Conservation (phyloP, 2,888 invertebrate species). For the Teleiodes luculella region DNA sequence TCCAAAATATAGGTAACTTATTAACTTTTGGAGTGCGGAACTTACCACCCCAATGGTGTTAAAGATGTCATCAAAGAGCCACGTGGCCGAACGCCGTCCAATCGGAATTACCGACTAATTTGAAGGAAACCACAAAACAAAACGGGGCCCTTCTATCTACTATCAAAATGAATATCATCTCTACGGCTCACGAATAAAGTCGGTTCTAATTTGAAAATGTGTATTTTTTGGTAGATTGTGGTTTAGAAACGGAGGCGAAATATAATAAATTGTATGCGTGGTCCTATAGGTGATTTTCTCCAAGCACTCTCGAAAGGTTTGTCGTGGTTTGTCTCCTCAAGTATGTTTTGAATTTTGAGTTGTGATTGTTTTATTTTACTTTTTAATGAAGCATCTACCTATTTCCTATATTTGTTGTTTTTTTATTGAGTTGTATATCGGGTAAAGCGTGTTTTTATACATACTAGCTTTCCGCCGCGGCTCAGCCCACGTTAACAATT, state of each 20-base stretch:
- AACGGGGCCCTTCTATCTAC: slow-evolving; percentile 22
- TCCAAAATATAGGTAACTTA: background rate
- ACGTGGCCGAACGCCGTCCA: slow-evolving; percentile 36
- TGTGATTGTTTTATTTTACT: background rate
- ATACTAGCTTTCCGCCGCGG: no score
- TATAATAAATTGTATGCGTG: background rate
- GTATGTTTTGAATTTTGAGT: slow-evolving; percentile 2
- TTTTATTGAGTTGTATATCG: background rate
- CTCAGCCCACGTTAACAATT: no score
- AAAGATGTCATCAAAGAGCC: slow-evolving; percentile 25
- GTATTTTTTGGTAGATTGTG: background rate
- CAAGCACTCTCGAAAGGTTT: slow-evolving; percentile 26
- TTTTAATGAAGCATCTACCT: background rate
- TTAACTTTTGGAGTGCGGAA: slow-evolving; percentile 1
- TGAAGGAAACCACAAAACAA: slow-evolving; percentile 31
- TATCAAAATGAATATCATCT: slow-evolving; percentile 3
- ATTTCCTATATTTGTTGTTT: no score
- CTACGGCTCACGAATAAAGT: background rate
- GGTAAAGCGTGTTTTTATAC: background rate
- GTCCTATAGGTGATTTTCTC: slow-evolving; percentile 32
- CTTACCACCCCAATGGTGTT: slow-evolving; percentile 2
- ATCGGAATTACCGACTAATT: slow-evolving; percentile 35
- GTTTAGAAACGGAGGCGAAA: background rate
- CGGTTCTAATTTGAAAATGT: background rate
- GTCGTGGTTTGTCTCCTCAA: slow-evolving; percentile 9